Conservation (phyloP, 2,797 vertebrate species). For the Sebastes kiyomatsui region DNA sequence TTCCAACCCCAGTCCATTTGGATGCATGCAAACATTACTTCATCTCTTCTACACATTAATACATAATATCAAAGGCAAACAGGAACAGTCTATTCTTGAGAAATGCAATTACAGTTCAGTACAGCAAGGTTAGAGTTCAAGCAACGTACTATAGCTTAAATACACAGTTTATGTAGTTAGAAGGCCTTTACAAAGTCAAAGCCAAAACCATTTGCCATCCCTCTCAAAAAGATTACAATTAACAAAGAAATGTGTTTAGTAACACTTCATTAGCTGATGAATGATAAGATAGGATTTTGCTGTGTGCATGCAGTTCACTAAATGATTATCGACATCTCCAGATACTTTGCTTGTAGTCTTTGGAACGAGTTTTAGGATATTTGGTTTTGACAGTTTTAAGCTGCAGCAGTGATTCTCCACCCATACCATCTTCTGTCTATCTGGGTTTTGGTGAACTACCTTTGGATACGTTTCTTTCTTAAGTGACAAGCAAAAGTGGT, state of each 20-base stretch:
- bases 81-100: constrained; percentile 56
- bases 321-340: constrained; percentile 10
- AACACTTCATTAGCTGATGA: constrained; percentile 29
- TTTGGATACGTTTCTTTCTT: constrained; percentile 25
- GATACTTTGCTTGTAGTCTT: constrained; percentile 21
- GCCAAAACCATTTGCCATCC: constrained; percentile 18
- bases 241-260: constrained; percentile 25
- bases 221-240: constrained; percentile 10
- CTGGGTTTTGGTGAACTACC: constrained; percentile 27
- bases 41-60: constrained; percentile 58
- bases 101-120: constrained; percentile 63
- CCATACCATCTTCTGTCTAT: background rate
- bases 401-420: constrained; percentile 10
- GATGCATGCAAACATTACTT: constrained; percentile 68
- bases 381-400: constrained; percentile 43
- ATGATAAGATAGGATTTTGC: constrained; percentile 17
- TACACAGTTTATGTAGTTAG: constrained; percentile 59
- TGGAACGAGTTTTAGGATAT: constrained; percentile 33
- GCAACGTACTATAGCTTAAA: constrained; percentile 62
- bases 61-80: constrained; percentile 65
- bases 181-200: constrained; percentile 58
- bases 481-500: background rate
- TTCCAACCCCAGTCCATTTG: constrained; percentile 38
- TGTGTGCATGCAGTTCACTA: constrained; percentile 28
- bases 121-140: constrained; percentile 67